Conservation (phyloP, 2,113 vertebrate genomes). For the Dermatemys mawii region DNA sequence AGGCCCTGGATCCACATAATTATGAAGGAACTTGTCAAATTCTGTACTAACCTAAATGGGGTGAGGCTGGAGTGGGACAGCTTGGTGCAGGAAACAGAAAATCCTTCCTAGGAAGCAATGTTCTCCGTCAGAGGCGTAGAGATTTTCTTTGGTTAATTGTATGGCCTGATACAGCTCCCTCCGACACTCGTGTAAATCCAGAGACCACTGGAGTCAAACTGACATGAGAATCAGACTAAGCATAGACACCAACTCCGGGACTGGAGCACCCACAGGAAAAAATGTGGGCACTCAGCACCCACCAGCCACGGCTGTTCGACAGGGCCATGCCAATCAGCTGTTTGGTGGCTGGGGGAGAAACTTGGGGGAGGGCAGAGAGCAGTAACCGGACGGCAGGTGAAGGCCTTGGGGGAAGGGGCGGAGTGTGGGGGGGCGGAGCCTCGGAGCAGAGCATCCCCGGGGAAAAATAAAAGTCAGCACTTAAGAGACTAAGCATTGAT, state of each 20-base stretch:
- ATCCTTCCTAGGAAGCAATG: constrained; percentile 36
- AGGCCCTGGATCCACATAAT: constrained; percentile 50
- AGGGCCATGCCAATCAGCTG: no score
- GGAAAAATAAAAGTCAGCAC: no score
- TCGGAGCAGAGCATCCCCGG: no score
- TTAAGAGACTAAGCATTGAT: not conserved
- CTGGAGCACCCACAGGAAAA: no score
- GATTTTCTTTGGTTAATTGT: constrained; percentile 1
- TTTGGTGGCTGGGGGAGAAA: no score
- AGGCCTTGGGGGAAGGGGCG: no score
- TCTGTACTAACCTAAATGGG: constrained; percentile 57
- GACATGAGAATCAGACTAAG: not conserved
- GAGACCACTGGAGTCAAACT: constrained; percentile 7
- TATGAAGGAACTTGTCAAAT: constrained; percentile 56
- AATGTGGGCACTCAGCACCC: no score
- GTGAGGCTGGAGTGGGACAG: constrained; percentile 36
- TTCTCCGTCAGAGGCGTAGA: constrained; percentile 3
- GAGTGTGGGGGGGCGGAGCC: no score
- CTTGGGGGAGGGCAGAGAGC: no score
- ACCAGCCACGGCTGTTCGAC: no score
- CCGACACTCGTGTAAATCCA: not conserved
- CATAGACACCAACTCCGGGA: no score
- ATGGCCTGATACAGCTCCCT: not conserved
- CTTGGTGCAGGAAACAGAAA: constrained; percentile 47
- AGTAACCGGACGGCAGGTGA: no score